Conservation (phyloP, 2,888 invertebrate species). For the Drosophila pseudotalamancana region DNA sequence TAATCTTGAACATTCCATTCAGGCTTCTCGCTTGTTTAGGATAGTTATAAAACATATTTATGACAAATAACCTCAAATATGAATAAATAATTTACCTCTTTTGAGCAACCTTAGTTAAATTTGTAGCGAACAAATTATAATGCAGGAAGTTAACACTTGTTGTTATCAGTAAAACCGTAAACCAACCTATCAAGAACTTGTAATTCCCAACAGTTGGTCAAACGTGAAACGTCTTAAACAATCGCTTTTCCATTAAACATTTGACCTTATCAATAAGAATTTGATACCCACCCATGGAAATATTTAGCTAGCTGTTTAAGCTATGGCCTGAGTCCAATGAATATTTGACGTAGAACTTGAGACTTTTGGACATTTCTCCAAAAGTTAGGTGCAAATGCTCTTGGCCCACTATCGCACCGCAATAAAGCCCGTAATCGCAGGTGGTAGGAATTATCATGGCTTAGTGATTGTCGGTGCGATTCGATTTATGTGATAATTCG, state of each 20-base stretch:
- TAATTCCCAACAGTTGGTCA: neutral
- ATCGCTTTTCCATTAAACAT: neutral
- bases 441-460: conserved; percentile 35
- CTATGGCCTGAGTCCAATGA: too few relatives aligned
- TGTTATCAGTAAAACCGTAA: conserved; percentile 16
- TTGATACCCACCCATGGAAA: neutral
- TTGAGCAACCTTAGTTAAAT: neutral
- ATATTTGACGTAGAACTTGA: conserved; percentile 1
- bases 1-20: conserved; percentile 11
- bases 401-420: conserved; percentile 41
- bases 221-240: neutral
- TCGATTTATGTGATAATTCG: conserved; percentile 43
- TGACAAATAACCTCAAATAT: conserved; percentile 2
- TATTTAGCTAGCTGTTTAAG: neutral
- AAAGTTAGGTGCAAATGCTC: conserved; percentile 17
- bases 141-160: conserved; percentile 29
- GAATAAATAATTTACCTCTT: neutral
- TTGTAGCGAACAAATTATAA: neutral
- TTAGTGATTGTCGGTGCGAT: conserved; percentile 17
- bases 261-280: conserved; percentile 19
- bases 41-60: conserved; percentile 4
- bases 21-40: neutral
- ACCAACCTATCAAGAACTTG: neutral
- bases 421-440: conserved; percentile 57
- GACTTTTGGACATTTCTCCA: conserved; percentile 5